These are phyloP conservation scores for Drosophila neoperkinsi DNA, from an alignment of 2,888 invertebrate species.

Conservation along the genomic window DNA sequence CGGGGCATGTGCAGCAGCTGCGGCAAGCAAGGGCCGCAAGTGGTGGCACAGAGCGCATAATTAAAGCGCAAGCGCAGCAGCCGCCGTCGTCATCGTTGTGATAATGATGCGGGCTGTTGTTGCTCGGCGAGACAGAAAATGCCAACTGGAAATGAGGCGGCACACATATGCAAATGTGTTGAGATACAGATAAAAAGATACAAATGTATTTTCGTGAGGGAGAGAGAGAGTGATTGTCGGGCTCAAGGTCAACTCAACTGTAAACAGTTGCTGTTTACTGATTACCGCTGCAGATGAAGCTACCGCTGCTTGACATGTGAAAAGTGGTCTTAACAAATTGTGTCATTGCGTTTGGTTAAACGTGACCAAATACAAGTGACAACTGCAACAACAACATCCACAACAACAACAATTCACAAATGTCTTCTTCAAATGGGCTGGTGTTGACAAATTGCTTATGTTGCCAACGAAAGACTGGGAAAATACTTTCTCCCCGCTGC, in stretches of 20 bases:
- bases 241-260: conserved; percentile 45
- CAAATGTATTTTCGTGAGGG: conserved; percentile 2
- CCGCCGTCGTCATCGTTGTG: conserved; percentile 5
- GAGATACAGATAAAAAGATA: conserved; percentile 11
- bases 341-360: conserved; percentile 69
- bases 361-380: conserved; percentile 53
- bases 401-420: conserved; percentile 39
- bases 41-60: conserved; percentile 40
- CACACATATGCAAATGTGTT: conserved; percentile 55
- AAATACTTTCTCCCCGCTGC: conserved; percentile 47
- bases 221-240: conserved; percentile 5
- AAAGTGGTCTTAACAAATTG: conserved; percentile 76
- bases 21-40: conserved; percentile 26
- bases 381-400: conserved; percentile 9
- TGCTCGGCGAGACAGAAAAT: conserved; percentile 56
- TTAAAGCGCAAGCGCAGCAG: conserved; percentile 39
- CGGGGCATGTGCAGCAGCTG: conserved; percentile 58
- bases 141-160: conserved; percentile 78
- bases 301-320: conserved; percentile 59
- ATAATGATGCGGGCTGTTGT: conserved; percentile 52
- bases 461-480: conserved; percentile 9
- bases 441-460: conserved; percentile 73
- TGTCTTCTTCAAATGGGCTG: conserved; percentile 71
- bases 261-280: conserved; percentile 25
- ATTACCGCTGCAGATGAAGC: conserved; percentile 7